A percentile compares a stretch with the other conserved stretches of the same genome.
These are phyloP conservation scores for Spilogale gracilis DNA, from an alignment of 2,113 vertebrate genomes.

Conservation along the genomic window DNA sequence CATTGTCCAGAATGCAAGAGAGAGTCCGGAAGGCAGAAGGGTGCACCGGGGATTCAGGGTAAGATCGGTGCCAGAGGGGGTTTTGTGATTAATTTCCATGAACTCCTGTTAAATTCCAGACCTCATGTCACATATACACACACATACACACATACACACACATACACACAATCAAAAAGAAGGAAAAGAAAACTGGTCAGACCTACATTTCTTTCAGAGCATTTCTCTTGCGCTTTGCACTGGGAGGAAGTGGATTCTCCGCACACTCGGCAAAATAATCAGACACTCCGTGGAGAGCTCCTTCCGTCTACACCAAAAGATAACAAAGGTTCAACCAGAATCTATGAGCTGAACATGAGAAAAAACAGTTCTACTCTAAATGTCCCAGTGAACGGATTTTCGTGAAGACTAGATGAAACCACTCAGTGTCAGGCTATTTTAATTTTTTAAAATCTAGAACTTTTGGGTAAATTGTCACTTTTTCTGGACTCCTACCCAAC, in stretches of 20 bases:
- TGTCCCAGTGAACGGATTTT: constrained; percentile 76
- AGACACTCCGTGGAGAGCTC: constrained; percentile 86
- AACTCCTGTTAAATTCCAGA: neutral
- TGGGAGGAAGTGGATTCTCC: constrained; percentile 70
- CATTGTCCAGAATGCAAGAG: constrained; percentile 37
- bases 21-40: constrained; percentile 14
- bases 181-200: neutral
- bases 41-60: neutral
- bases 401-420: constrained; percentile 72
- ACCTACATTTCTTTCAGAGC: constrained; percentile 88
- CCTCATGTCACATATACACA: neutral
- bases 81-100: neutral
- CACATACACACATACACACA: neutral
- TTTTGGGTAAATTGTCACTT: constrained; percentile 71
- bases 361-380: constrained; percentile 77
- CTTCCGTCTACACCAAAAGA: constrained; percentile 86
- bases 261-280: constrained; percentile 91
- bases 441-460: constrained; percentile 72
- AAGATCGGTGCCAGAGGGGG: neutral
- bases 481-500: constrained; percentile 62
- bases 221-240: constrained; percentile 81
- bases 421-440: constrained; percentile 64
- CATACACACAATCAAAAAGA: neutral
- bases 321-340: constrained; percentile 84
- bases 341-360: constrained; percentile 80